phyloP scores from a whole-genome alignment of 2,113 vertebrate genomes.

The Motacilla tschutschensis region DNA sequence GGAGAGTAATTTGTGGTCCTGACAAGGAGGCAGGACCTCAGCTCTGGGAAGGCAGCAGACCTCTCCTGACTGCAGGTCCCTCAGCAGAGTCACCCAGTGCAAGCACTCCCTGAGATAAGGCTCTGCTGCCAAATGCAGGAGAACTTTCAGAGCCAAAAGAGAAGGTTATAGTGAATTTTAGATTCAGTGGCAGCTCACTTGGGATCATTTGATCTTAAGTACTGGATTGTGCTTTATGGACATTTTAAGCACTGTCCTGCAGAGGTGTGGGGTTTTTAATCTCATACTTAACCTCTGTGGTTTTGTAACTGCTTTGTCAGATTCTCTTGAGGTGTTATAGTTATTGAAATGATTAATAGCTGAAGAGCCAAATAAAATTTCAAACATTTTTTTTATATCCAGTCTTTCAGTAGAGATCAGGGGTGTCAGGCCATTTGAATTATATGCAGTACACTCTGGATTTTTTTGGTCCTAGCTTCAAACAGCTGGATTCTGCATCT shows the following conservation, averaged over 20 bases:
- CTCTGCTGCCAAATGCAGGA: not conserved
- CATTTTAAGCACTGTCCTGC: not conserved
- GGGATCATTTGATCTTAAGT: not conserved
- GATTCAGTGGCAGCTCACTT: not conserved
- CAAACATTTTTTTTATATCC: not conserved
- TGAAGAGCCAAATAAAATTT: not conserved
- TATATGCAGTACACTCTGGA: rapidly evolving
- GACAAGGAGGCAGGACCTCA: not conserved
- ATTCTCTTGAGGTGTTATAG: not conserved
- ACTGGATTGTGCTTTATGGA: not conserved
- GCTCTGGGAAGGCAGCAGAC: not conserved
- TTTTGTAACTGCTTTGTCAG: not conserved
- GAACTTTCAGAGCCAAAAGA: not conserved
- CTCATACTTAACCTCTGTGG: not conserved
- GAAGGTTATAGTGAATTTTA: not conserved
- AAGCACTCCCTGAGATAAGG: not conserved
- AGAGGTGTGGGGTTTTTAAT: not conserved
- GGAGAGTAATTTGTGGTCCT: not conserved
- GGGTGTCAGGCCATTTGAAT: not conserved
- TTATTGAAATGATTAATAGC: not conserved
- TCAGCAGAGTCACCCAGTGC: not conserved
- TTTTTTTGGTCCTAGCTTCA: not conserved
- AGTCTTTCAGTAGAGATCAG: not conserved
- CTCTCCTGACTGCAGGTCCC: not conserved
- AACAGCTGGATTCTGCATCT: not conserved